These are phyloP conservation scores for Orthosia gothica DNA, from an alignment of 2,888 invertebrate genomes.

Conservation along the genomic window DNA sequence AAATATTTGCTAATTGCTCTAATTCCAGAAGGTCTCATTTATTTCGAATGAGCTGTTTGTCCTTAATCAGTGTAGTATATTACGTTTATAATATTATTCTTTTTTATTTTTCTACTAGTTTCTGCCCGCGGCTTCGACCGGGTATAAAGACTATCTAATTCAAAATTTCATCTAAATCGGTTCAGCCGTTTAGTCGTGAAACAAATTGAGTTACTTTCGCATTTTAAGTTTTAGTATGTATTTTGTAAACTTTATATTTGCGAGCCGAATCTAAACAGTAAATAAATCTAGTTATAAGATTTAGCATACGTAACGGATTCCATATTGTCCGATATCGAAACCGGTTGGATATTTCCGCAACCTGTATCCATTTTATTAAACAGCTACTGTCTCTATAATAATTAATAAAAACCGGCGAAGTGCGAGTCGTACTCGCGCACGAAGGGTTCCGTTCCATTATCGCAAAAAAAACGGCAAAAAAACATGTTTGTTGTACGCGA, in stretches of 20 bases:
- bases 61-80: not conserved
- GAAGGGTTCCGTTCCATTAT: too few relatives aligned
- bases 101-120: too few relatives aligned
- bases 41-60: conserved; percentile 5
- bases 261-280: conserved; percentile 37
- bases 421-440: too few relatives aligned
- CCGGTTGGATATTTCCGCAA: conserved; percentile 44
- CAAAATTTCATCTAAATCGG: too few relatives aligned
- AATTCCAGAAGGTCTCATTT: conserved; percentile 34
- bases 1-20: conserved; percentile 29
- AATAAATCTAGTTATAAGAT: conserved; percentile 36
- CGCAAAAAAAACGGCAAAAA: too few relatives aligned
- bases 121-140: too few relatives aligned
- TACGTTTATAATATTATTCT: not conserved
- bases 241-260: not conserved
- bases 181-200: too few relatives aligned
- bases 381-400: conserved; percentile 34
- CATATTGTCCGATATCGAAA: conserved; percentile 51
- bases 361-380: conserved; percentile 49
- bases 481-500: too few relatives aligned
- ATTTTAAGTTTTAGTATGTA: too few relatives aligned
- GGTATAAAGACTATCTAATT: too few relatives aligned
- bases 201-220: too few relatives aligned
- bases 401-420: conserved; percentile 14
- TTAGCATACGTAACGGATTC: conserved; percentile 53